A percentile compares a stretch with the other conserved stretches of the same genome.
These are phyloP conservation scores for Tenualosa ilisha DNA, from an alignment of 2,797 vertebrate species.

Conservation along the genomic window DNA sequence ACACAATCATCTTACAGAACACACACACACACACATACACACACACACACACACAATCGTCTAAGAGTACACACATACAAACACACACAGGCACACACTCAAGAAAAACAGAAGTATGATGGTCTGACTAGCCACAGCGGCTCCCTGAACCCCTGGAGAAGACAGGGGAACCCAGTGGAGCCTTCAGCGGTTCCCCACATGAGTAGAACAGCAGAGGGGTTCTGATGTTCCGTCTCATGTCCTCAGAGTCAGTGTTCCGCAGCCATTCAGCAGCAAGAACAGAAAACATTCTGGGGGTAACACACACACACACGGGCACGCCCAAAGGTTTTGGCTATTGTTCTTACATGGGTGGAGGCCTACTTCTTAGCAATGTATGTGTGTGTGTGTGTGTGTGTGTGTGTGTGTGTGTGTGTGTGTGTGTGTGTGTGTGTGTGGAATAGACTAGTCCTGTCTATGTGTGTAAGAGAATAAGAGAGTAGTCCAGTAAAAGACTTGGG, in stretches of 20 bases:
- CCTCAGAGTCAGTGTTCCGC: neutral
- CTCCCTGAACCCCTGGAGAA: neutral
- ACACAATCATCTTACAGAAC: constrained; percentile 47
- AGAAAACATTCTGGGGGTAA: neutral
- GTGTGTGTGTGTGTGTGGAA: constrained; percentile 16
- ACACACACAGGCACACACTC: neutral
- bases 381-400: constrained; percentile 9
- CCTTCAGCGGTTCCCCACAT: neutral
- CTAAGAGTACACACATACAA: neutral
- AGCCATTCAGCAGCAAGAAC: neutral
- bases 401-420: constrained; percentile 3
- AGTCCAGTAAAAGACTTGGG: constrained; percentile 41
- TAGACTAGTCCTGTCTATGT: neutral
- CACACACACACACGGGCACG: neutral
- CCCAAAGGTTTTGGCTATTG: constrained; percentile 13
- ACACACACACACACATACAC: constrained; percentile 50
- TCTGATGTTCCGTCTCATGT: neutral
- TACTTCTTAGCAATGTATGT: neutral
- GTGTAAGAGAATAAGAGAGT: constrained; percentile 16
- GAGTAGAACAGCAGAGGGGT: neutral
- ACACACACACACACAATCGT: constrained; percentile 29
- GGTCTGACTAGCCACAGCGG: neutral
- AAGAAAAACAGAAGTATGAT: constrained; percentile 17
- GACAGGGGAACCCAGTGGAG: neutral
- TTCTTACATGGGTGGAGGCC: constrained; percentile 1